phyloP scores from a whole-genome alignment of 2,113 vertebrate species.

The Pteronura brasiliensis region DNA sequence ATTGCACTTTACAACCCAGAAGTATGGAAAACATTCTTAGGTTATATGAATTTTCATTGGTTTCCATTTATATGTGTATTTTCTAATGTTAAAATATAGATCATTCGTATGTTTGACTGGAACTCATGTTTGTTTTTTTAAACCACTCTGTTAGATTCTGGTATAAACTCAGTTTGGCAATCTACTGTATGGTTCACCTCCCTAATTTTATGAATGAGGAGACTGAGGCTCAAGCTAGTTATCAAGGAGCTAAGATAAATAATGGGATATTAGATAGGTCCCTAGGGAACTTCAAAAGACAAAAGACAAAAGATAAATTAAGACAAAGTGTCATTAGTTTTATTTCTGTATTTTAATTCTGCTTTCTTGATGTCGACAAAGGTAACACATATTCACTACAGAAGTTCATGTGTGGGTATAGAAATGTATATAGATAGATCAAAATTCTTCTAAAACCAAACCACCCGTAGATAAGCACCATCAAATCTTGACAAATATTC shows the following conservation, averaged over 20 bases:
- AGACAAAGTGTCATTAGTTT: neutral
- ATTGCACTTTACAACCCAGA: neutral
- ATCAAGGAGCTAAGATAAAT: neutral
- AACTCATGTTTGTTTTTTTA: neutral
- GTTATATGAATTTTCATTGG: constrained; percentile 7
- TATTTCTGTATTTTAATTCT: neutral
- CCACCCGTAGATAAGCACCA: neutral
- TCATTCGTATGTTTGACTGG: neutral
- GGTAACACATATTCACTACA: neutral
- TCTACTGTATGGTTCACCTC: neutral
- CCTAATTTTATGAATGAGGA: neutral
- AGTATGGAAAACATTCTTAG: neutral
- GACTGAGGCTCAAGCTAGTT: neutral
- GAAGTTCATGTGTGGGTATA: neutral
- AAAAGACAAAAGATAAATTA: neutral
- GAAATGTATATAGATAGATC: neutral
- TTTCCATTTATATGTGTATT: neutral
- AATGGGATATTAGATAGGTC: neutral
- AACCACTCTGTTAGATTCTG: neutral
- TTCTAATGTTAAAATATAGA: neutral
- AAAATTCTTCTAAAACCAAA: neutral
- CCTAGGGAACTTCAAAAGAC: neutral
- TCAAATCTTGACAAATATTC: neutral
- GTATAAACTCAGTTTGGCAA: neutral
- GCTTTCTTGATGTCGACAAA: neutral